A percentile compares a stretch with the other conserved stretches of the same genome.
phyloP scores from a whole-genome alignment of 2,113 vertebrate genomes.

The Dascyllus trimaculatus region DNA sequence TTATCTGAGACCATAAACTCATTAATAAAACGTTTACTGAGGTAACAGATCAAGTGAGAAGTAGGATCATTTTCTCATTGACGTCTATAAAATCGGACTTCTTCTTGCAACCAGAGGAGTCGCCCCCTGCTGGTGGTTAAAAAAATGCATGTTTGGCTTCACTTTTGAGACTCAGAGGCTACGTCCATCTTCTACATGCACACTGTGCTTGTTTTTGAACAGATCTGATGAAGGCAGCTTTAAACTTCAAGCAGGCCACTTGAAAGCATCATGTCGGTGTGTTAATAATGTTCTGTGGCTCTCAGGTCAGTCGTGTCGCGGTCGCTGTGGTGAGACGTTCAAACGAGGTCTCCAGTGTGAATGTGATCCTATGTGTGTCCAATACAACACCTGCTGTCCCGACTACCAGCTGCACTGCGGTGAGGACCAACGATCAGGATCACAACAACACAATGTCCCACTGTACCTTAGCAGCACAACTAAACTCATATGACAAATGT shows the following conservation, averaged over 20 bases:
- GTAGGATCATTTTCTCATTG: too few relatives aligned
- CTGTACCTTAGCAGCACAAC: not conserved
- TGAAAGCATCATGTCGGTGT: not conserved
- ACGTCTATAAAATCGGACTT: too few relatives aligned
- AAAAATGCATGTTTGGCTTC: too few relatives aligned
- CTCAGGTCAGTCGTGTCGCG: conserved; percentile 89
- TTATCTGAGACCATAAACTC: too few relatives aligned
- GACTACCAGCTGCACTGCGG: conserved; percentile 86
- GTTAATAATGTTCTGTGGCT: not conserved
- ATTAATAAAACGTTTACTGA: too few relatives aligned
- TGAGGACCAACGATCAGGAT: conserved; percentile 22
- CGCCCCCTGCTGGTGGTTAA: too few relatives aligned
- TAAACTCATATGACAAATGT: not conserved
- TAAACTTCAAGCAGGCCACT: not conserved
- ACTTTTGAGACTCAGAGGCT: too few relatives aligned
- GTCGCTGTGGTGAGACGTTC: conserved; percentile 90
- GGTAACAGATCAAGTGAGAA: too few relatives aligned
- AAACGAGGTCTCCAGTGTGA: conserved; percentile 88
- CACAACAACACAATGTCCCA: not conserved
- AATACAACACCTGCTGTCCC: conserved; percentile 87
- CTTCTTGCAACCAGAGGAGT: too few relatives aligned
- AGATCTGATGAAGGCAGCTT: not conserved
- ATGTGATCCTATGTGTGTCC: conserved; percentile 87
- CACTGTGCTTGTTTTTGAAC: not conserved
- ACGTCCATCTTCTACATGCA: too few relatives aligned